These are phyloP conservation scores for Nomada ruficornis DNA, from an alignment of 2,888 invertebrate genomes.

Conservation along the genomic window DNA sequence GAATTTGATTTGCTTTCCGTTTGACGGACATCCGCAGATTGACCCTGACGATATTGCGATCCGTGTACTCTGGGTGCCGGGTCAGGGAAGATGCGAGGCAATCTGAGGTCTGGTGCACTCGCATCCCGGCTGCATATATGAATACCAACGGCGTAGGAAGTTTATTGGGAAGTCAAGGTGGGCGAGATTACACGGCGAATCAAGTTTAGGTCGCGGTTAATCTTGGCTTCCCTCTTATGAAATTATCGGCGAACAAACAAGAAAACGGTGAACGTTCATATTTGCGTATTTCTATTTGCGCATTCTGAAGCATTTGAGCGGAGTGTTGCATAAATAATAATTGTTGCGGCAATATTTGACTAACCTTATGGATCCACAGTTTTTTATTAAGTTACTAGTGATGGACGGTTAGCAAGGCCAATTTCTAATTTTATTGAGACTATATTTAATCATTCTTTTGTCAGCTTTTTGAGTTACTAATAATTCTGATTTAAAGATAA, in stretches of 20 bases:
- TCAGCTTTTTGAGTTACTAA: too few relatives aligned
- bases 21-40: conserved; percentile 68
- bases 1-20: conserved; percentile 77
- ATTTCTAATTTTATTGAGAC: too few relatives aligned
- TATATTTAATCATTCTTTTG: too few relatives aligned
- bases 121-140: conserved; percentile 51
- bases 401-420: neutral
- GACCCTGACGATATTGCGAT: conserved; percentile 73
- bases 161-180: conserved; percentile 50
- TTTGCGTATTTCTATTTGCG: conserved; percentile 44
- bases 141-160: conserved; percentile 58
- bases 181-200: conserved; percentile 32
- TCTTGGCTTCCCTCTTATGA: conserved; percentile 29
- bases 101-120: conserved; percentile 57
- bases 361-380: neutral
- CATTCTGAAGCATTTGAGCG: neutral
- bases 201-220: conserved; percentile 50
- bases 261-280: conserved; percentile 21
- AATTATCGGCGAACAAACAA: conserved; percentile 48
- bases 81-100: conserved; percentile 65
- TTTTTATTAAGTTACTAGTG: neutral
- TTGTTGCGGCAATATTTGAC: neutral
- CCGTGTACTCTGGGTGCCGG: conserved; percentile 49
- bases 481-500: too few relatives aligned
- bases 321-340: neutral